Evolutionary conservation across 2,888 invertebrate species (phyloP).

Genomic region (Phania funesta): DNA sequence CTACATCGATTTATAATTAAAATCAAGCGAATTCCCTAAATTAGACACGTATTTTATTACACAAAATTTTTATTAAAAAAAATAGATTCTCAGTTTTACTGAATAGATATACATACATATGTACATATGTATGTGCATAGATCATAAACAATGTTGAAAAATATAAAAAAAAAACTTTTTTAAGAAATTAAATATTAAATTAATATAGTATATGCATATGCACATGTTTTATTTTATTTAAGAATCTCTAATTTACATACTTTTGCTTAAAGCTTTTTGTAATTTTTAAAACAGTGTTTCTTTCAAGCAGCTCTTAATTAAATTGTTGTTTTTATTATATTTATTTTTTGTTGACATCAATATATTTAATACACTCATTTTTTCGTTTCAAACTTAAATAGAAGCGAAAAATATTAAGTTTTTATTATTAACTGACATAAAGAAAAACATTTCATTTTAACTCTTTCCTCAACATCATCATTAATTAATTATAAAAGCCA

Average conservation of each 20-base stretch:
- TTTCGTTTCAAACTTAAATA: slow-evolving; percentile 1
- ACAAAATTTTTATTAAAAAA: no score
- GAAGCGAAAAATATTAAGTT: slow-evolving; percentile 6
- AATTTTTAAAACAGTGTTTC: slow-evolving; percentile 45
- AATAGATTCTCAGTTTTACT: no score
- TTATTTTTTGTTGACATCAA: slow-evolving; percentile 64
- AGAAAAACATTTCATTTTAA: slow-evolving; percentile 38
- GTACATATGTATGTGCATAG: not conserved
- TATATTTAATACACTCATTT: slow-evolving; percentile 32
- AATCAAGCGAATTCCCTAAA: no score
- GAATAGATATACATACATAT: no score
- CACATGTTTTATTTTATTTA: slow-evolving; percentile 20
- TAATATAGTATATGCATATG: slow-evolving; percentile 13
- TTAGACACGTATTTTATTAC: no score
- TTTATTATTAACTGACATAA: not conserved
- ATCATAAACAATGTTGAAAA: not conserved
- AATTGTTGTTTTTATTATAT: slow-evolving; percentile 66
- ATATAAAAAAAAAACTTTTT: slow-evolving; percentile 23
- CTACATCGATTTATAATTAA: no score
- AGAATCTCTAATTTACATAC: slow-evolving; percentile 55
- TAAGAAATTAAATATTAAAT: slow-evolving; percentile 37
- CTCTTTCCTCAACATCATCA: not conserved
- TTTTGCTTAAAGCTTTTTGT: slow-evolving; percentile 60
- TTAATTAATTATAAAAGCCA: slow-evolving; percentile 28
- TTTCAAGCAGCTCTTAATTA: slow-evolving; percentile 58